Conservation (phyloP, 35 echinoderm and acorn worm genomes). For the Heliocidaris erythrogramma region DNA sequence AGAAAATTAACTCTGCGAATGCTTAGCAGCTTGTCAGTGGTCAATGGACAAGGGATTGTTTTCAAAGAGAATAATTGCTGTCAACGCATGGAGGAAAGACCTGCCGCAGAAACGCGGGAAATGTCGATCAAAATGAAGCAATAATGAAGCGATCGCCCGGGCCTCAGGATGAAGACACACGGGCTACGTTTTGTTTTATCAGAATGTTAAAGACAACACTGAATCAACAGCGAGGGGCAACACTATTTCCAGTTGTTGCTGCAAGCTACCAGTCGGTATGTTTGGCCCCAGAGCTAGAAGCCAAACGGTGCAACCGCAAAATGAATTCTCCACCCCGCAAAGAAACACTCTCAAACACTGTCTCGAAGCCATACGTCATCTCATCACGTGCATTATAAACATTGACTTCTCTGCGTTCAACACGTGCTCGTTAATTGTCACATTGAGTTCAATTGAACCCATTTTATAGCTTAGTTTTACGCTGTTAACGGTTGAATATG, state of each 20-base stretch:
- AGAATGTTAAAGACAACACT: conserved; percentile 10
- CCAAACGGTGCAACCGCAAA: background rate
- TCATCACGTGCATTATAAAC: background rate
- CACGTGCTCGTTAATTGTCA: background rate
- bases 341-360: background rate
- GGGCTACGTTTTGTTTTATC: conserved; percentile 16
- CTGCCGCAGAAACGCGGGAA: background rate
- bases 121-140: background rate
- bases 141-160: conserved; percentile 15
- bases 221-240: background rate
- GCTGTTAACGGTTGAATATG: background rate
- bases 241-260: background rate
- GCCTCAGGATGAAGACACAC: background rate
- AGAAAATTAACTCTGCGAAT: background rate
- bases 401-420: background rate
- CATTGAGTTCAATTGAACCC: background rate
- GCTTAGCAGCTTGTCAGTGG: background rate
- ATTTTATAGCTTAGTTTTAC: background rate
- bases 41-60: background rate
- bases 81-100: background rate
- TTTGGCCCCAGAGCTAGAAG: background rate
- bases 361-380: background rate
- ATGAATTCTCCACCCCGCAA: background rate
- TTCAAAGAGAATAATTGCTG: background rate
- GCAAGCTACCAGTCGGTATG: background rate